Conservation (phyloP, 1,140 invertebrate genomes). For the Procambarus virginalis region DNA sequence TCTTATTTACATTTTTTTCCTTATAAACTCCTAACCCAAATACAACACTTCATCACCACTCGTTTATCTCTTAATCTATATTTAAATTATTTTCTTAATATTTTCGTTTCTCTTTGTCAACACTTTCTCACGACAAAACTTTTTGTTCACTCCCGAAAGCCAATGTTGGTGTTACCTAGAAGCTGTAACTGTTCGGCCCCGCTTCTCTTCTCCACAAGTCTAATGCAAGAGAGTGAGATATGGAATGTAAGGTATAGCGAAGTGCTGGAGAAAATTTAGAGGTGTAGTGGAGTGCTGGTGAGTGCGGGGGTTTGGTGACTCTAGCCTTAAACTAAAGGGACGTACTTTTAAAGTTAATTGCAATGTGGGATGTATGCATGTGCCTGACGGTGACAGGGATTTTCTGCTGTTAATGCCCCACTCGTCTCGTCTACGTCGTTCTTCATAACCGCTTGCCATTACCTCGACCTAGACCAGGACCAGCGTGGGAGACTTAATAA, state of each 20-base stretch:
- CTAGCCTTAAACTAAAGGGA: background rate
- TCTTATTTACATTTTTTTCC: background rate
- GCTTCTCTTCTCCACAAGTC: background rate
- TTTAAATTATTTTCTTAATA: no score
- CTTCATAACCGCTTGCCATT: background rate
- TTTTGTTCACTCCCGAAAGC: no score
- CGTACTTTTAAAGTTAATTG: constrained; percentile 2
- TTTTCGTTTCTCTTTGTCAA: no score
- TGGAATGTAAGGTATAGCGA: background rate
- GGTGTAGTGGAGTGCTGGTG: constrained; percentile 1
- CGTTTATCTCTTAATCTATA: background rate
- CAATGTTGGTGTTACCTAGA: no score
- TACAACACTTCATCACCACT: no score
- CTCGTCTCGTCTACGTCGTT: background rate
- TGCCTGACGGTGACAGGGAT: background rate
- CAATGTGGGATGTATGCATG: background rate
- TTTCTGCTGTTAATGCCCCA: background rate
- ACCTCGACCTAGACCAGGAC: background rate
- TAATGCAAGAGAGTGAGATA: background rate
- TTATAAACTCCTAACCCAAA: no score
- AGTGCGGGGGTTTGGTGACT: background rate
- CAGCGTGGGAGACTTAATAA: background rate
- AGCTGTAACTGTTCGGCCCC: no score
- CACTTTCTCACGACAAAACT: no score
- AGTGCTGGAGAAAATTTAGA: background rate